A percentile compares a stretch with the other conserved stretches of the same genome.
phyloP scores from a whole-genome alignment of 1,140 invertebrate genomes.

The Bemisia tabaci region DNA sequence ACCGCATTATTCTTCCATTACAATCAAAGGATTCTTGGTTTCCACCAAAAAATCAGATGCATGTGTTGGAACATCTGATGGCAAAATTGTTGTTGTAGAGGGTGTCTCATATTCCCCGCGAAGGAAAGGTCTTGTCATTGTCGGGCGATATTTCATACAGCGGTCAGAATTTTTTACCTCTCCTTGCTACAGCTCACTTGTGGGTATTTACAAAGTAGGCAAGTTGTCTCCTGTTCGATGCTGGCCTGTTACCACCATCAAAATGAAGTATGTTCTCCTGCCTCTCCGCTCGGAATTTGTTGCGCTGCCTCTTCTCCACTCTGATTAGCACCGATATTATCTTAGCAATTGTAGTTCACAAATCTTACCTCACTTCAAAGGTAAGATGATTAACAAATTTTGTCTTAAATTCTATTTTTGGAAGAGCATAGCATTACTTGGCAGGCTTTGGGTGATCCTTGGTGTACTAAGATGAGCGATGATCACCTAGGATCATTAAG shows the following conservation, averaged over 20 bases:
- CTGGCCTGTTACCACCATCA: conserved; percentile 2
- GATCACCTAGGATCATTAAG: no score
- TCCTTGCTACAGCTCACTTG: conserved; percentile 3
- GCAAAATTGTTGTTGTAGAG: conserved; percentile 2
- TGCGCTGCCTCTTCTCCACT: no score
- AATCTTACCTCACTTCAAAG: no score
- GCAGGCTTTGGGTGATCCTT: no score
- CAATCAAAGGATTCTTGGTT: neutral
- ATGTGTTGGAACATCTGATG: neutral
- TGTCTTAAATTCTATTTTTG: no score
- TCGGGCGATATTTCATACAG: conserved; percentile 1
- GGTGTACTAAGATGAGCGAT: no score
- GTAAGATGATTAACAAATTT: no score
- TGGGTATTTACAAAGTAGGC: conserved; percentile 6
- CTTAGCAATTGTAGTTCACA: no score
- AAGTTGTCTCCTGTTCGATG: neutral
- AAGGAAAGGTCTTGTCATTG: conserved; percentile 1
- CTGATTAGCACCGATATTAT: no score
- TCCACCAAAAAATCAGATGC: neutral
- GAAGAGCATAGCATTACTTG: no score
- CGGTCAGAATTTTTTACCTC: conserved; percentile 2
- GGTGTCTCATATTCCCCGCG: conserved; percentile 5
- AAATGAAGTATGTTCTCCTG: conserved; percentile 4
- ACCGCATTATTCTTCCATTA: neutral
- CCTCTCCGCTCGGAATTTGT: no score